phyloP scores from a whole-genome alignment of 2,888 invertebrate genomes.

The Conistra vaccinii region DNA sequence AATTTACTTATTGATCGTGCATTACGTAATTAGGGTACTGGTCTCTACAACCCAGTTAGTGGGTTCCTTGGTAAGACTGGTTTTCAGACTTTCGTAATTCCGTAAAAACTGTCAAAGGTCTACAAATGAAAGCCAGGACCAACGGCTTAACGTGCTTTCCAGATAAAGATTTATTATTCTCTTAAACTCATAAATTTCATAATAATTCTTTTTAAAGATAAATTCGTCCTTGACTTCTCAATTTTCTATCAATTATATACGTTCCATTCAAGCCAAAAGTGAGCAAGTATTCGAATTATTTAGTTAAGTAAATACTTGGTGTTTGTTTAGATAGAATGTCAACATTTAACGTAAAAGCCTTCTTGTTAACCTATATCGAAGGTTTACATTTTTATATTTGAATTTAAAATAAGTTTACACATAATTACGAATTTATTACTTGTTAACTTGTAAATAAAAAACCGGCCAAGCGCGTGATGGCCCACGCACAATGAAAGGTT shows the following conservation, averaged over 20 bases:
- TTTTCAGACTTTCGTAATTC: no score
- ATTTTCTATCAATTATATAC: background rate
- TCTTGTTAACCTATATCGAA: slow-evolving; percentile 29
- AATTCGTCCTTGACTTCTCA: background rate
- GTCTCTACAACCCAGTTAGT: no score
- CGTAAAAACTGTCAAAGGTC: no score
- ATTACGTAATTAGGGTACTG: no score
- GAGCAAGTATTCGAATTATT: slow-evolving; percentile 31
- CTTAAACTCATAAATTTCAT: no score
- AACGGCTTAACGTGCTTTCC: no score
- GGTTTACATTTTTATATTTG: slow-evolving; percentile 17
- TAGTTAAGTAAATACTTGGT: slow-evolving; percentile 36
- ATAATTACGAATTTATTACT: background rate
- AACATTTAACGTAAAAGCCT: slow-evolving; percentile 33
- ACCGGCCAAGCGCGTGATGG: no score
- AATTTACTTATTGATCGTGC: no score
- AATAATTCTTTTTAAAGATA: background rate
- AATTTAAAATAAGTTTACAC: slow-evolving; percentile 2
- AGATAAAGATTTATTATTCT: background rate
- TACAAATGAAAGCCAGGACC: no score
- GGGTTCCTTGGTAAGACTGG: no score
- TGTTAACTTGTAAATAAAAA: no score
- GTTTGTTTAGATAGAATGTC: slow-evolving; percentile 24
- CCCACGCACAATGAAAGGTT: no score
- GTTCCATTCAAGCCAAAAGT: slow-evolving; percentile 2